Evolutionary conservation across 2,113 vertebrate species (phyloP).

Genomic region (Larimichthys polyactis): DNA sequence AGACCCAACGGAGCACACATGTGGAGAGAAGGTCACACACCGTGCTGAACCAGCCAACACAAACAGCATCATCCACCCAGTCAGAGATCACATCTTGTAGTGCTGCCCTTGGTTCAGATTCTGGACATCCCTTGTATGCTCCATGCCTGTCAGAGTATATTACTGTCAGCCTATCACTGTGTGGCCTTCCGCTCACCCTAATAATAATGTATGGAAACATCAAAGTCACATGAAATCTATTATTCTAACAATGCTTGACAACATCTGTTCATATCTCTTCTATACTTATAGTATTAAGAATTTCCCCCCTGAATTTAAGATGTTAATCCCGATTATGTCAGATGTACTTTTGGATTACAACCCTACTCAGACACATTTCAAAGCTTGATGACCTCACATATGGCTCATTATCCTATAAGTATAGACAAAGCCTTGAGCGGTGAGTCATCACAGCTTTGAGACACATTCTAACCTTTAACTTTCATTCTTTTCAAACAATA

Average conservation of each 20-base stretch:
- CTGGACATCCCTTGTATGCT: slow-evolving; percentile 38
- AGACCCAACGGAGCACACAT: slow-evolving; percentile 56
- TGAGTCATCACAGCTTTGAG: slow-evolving; percentile 17
- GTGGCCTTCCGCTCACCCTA: slow-evolving; percentile 19
- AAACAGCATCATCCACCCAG: slow-evolving; percentile 42
- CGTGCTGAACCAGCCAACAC: slow-evolving; percentile 49
- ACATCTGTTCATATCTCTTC: neutral
- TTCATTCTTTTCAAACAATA: neutral
- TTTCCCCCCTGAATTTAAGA: slow-evolving; percentile 19
- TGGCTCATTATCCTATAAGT: slow-evolving; percentile 5
- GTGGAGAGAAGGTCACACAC: slow-evolving; percentile 71
- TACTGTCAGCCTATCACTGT: slow-evolving; percentile 35
- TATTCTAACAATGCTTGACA: slow-evolving; percentile 11
- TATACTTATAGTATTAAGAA: neutral
- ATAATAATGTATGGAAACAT: slow-evolving; percentile 68
- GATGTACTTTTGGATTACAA: slow-evolving; percentile 6
- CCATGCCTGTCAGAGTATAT: slow-evolving; percentile 51
- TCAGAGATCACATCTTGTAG: slow-evolving; percentile 43
- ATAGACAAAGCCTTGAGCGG: slow-evolving; percentile 5
- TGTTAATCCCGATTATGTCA: slow-evolving; percentile 33
- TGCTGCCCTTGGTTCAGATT: slow-evolving; percentile 50
- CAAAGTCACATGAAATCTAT: slow-evolving; percentile 59
- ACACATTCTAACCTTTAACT: neutral
- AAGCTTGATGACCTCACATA: neutral
- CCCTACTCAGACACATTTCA: slow-evolving; percentile 9